Evolutionary conservation across 2,797 vertebrate species (phyloP).

Genomic region (Lutjanus argentimaculatus): DNA sequence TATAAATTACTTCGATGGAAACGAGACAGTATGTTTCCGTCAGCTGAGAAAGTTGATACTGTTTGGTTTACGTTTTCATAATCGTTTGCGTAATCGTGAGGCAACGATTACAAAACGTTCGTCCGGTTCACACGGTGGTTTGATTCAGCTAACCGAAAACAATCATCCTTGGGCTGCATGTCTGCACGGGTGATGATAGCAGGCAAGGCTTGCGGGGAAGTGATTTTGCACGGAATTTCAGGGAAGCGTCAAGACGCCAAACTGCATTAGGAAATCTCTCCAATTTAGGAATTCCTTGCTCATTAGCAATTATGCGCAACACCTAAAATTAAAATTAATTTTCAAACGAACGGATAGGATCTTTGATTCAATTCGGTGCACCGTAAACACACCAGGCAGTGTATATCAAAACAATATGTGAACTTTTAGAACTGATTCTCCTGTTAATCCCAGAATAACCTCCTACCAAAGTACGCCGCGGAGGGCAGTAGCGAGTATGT

Average conservation of each 20-base stretch:
- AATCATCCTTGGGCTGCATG: no score
- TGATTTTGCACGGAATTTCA: slow-evolving; percentile 1
- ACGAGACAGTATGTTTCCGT: background rate
- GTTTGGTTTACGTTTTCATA: slow-evolving; percentile 57
- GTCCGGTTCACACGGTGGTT: slow-evolving; percentile 13
- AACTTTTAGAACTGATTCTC: slow-evolving; percentile 20
- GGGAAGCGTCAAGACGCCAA: background rate
- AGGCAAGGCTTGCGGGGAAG: background rate
- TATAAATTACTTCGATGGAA: background rate
- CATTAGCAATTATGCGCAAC: background rate
- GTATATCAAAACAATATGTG: background rate
- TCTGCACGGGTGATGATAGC: background rate
- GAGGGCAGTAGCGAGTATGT: slow-evolving; percentile 20
- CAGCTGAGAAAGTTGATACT: slow-evolving; percentile 40
- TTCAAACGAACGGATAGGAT: accelerated
- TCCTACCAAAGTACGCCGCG: background rate
- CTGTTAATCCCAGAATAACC: slow-evolving; percentile 44
- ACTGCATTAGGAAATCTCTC: background rate
- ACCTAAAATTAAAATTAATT: accelerated
- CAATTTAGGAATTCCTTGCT: background rate
- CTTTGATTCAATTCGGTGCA: background rate
- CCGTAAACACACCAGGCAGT: background rate
- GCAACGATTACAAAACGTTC: slow-evolving; percentile 67
- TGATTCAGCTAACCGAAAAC: background rate
- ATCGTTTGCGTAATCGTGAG: slow-evolving; percentile 77